These are phyloP conservation scores for Tachystola acroxantha DNA, from an alignment of 2,888 invertebrate genomes.

Conservation along the genomic window DNA sequence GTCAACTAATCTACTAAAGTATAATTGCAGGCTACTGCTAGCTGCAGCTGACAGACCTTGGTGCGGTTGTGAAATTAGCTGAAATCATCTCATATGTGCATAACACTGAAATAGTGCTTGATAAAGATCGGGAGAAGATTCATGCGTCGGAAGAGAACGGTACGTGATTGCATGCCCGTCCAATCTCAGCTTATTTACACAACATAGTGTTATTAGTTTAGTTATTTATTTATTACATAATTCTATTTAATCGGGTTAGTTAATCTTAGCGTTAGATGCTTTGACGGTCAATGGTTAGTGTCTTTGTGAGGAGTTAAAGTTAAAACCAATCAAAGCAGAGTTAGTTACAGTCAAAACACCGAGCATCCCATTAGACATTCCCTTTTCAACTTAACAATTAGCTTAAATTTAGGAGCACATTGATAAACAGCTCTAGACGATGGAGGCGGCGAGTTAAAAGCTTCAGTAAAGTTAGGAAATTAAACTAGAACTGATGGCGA, in stretches of 20 bases:
- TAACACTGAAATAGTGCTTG: conserved; percentile 22
- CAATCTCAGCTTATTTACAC: conserved; percentile 73
- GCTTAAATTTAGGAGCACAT: conserved; percentile 33
- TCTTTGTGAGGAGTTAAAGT: conserved; percentile 10
- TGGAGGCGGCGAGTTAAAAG: conserved; percentile 46
- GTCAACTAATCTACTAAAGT: conserved; percentile 35
- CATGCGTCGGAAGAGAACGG: conserved; percentile 41
- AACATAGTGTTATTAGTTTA: conserved; percentile 24
- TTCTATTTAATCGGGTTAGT: conserved; percentile 20
- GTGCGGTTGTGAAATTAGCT: conserved; percentile 72
- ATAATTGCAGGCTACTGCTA: conserved; percentile 52
- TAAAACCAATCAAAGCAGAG: not conserved
- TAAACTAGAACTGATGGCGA: conserved; percentile 27
- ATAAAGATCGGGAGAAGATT: conserved; percentile 25
- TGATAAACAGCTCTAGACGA: conserved; percentile 39
- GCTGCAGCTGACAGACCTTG: conserved; percentile 32
- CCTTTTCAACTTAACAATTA: conserved; percentile 15
- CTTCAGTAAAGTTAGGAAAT: conserved; percentile 24
- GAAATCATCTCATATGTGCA: conserved; percentile 55
- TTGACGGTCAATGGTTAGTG: conserved; percentile 21
- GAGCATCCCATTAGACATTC: conserved; percentile 22
- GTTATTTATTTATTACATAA: conserved; percentile 7
- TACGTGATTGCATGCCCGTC: conserved; percentile 57
- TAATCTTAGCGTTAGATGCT: conserved; percentile 25
- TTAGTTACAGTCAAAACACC: conserved; percentile 35